Conservation (phyloP, 1,140 invertebrate genomes). For the Fopius arisanus region DNA sequence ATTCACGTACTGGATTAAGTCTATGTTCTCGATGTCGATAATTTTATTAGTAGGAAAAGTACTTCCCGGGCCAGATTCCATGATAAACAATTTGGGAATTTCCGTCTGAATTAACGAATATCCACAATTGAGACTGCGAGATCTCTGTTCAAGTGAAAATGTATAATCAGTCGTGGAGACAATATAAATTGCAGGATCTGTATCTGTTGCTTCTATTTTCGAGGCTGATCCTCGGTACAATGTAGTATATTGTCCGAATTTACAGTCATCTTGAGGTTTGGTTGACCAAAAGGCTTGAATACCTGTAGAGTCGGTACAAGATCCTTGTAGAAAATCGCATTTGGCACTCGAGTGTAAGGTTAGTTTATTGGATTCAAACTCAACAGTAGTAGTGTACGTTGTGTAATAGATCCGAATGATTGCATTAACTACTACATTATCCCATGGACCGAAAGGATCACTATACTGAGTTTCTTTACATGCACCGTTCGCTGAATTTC, state of each 20-base stretch:
- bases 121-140: conserved; percentile 9
- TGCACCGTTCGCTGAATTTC: neutral
- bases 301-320: conserved; percentile 28
- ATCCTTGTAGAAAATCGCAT: conserved; percentile 25
- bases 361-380: neutral
- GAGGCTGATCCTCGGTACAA: conserved; percentile 29
- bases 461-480: conserved; percentile 15
- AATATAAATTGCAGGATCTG: conserved; percentile 4
- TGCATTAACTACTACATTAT: conserved; percentile 13
- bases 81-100: conserved; percentile 32
- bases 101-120: conserved; percentile 14
- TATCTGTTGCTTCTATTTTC: conserved; percentile 18
- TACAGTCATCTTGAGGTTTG: conserved; percentile 16
- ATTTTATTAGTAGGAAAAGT: neutral
- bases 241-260: conserved; percentile 27
- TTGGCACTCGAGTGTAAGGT: neutral
- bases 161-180: conserved; percentile 22
- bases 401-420: neutral
- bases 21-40: conserved; percentile 32
- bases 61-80: conserved; percentile 16
- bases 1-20: conserved; percentile 37
- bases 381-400: neutral
- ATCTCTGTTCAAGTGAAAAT: conserved; percentile 21
- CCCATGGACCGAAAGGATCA: conserved; percentile 14
- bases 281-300: conserved; percentile 26